Percentiles rank a stretch among this genome's conserved stretches.
Conservation (phyloP, 2,888 invertebrate species). For the Graphium colonna region DNA sequence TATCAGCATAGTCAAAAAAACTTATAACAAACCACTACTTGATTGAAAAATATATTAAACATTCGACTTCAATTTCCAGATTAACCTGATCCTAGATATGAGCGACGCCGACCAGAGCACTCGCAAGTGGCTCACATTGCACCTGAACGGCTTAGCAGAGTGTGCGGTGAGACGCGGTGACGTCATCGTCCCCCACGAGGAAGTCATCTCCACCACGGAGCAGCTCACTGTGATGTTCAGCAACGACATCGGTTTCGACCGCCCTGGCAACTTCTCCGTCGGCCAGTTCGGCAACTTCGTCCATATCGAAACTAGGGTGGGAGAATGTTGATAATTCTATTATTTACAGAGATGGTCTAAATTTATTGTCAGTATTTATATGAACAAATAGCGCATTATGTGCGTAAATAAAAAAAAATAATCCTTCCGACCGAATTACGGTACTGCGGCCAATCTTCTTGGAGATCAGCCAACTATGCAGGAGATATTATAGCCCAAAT, state of each 20-base stretch:
- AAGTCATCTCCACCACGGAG: slow-evolving; percentile 89
- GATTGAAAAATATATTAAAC: no score
- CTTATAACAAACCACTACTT: no score
- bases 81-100: slow-evolving; percentile 87
- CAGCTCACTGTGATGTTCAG: slow-evolving; percentile 84
- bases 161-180: slow-evolving; percentile 84
- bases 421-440: no score
- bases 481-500: no score
- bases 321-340: no score
- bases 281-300: slow-evolving; percentile 86
- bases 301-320: slow-evolving; percentile 83
- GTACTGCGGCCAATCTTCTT: no score
- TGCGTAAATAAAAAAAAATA: no score
- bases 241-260: slow-evolving; percentile 83
- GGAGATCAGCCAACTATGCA: no score
- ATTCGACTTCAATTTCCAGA: slow-evolving; percentile 62
- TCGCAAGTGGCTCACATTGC: slow-evolving; percentile 87
- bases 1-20: no score
- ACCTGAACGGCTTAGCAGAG: slow-evolving; percentile 87
- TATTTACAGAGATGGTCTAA: no score
- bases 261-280: slow-evolving; percentile 81
- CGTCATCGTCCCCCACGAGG: slow-evolving; percentile 81
- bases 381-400: no score
- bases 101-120: slow-evolving; percentile 76
- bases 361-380: no score